Evolutionary conservation across 2,888 invertebrate species (phyloP).

Genomic region (Choristoneura rosaceana): DNA sequence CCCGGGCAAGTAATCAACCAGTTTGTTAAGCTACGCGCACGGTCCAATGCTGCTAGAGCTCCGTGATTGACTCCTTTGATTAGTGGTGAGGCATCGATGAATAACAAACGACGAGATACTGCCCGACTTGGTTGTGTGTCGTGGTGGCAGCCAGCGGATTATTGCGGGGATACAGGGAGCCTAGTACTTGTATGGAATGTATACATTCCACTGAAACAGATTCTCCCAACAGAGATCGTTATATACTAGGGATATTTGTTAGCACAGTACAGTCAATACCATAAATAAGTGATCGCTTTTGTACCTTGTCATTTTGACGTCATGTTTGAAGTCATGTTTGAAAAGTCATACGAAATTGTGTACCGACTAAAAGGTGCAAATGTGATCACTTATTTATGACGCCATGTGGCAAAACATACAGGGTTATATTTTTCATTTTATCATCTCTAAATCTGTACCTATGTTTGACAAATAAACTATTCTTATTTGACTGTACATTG

Average conservation of each 20-base stretch:
- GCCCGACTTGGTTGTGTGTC: background rate
- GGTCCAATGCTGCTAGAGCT: slow-evolving; percentile 50
- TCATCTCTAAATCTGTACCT: no score
- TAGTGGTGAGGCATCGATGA: slow-evolving; percentile 56
- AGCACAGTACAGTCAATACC: background rate
- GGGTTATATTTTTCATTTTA: no score
- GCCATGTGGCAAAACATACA: no score
- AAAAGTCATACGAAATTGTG: no score
- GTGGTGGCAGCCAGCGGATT: slow-evolving; percentile 13
- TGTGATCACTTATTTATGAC: no score
- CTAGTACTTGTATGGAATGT: slow-evolving; percentile 11
- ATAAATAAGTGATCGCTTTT: no score
- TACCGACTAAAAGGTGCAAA: no score
- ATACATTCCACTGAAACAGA: slow-evolving; percentile 18
- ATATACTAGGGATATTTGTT: slow-evolving; percentile 26
- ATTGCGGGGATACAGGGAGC: slow-evolving; percentile 20
- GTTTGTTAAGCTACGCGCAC: slow-evolving; percentile 57
- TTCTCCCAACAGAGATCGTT: slow-evolving; percentile 7
- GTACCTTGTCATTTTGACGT: no score
- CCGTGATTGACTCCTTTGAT: slow-evolving; percentile 61
- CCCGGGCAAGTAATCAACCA: slow-evolving; percentile 57
- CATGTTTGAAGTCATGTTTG: no score
- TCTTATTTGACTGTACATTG: no score
- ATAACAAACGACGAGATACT: slow-evolving; percentile 49
- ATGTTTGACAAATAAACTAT: no score